Base-by-base conservation (phyloP, 2,797 vertebrate genomes). In the Melanotaenia nigrans region DNA sequence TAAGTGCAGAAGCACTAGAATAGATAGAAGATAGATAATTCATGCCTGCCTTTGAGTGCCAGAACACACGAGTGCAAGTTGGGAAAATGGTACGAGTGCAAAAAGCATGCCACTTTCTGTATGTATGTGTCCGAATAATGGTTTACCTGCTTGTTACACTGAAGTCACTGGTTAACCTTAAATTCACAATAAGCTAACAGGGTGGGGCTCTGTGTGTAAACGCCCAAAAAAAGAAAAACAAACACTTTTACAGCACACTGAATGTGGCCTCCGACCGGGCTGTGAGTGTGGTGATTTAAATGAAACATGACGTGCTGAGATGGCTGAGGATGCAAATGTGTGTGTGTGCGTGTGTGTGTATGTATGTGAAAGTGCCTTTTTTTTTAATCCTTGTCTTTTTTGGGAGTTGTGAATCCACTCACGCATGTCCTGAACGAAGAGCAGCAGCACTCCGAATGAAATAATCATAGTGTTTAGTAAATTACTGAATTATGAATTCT, bases 361-460 rank as follows among this genome's bases (percentile, higher is more conserved):
- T 79, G 75, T 86, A 84, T 85, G 92, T 90, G 92, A 95, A 98
- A 98, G 97, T 99, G 97, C 97, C 97, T 30, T 99, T 30, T 99
- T 89, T 89, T 81, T 63, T 58, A 68, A 75, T 54, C 77, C 79
- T 78, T 40, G 77, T 86, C 73, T 87, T 90, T 88, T 89, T 65
- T 94, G 95, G 95, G 92, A 95, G 92, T 94, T 90, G 91, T 92
- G 90, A 86, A 90, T 90, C 92, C 93, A 93, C 89, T 84, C 70
- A 76, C 81, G 88, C 91, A 90, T 85, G 92, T 92, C 86, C 88
- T 85, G 85, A 87, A 78, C 72, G 81, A 89, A 87, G 87, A 91
- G 92, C 91, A 92, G 92, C 92, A 91, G 90, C 90, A 90, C 89
- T 90, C 89, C 65, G 78, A 94, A 93, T 90, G 90, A 93, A 94